Evolutionary conservation across 2,797 vertebrate species (phyloP).

Genomic region (Babyrousa celebensis): DNA sequence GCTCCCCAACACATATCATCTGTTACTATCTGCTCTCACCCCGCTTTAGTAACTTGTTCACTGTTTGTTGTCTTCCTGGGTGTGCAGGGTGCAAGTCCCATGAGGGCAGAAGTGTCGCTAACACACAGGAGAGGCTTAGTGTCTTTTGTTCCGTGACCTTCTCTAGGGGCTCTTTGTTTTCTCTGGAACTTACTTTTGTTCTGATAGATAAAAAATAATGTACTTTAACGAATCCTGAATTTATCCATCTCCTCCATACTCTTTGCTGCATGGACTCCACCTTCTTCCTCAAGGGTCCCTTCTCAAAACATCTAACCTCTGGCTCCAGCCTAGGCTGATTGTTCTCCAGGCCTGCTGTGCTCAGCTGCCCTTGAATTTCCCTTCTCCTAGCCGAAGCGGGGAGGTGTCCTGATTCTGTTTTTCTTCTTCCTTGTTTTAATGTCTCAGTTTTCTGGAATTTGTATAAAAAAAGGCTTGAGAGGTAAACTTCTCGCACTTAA

Average conservation of each 20-base stretch:
- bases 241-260: neutral
- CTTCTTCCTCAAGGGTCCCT: neutral
- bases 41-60: too few species aligned
- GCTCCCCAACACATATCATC: too few species aligned
- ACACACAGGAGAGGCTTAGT: too few species aligned
- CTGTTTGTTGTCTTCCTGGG: neutral
- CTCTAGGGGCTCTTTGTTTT: neutral
- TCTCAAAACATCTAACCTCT: neutral
- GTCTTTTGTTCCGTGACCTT: neutral
- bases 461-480: neutral
- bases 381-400: neutral
- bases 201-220: neutral
- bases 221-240: neutral
- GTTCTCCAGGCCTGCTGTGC: neutral
- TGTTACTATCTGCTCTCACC: neutral
- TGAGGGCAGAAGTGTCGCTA: neutral
- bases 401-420: neutral
- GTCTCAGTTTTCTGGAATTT: neutral
- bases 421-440: neutral
- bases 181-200: neutral
- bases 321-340: neutral
- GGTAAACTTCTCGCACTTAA: neutral
- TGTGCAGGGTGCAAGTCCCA: neutral
- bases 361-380: neutral
- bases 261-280: neutral